These are phyloP conservation scores for Ophioninae sp. DNA, from an alignment of 2,888 invertebrate genomes.

Conservation along the genomic window DNA sequence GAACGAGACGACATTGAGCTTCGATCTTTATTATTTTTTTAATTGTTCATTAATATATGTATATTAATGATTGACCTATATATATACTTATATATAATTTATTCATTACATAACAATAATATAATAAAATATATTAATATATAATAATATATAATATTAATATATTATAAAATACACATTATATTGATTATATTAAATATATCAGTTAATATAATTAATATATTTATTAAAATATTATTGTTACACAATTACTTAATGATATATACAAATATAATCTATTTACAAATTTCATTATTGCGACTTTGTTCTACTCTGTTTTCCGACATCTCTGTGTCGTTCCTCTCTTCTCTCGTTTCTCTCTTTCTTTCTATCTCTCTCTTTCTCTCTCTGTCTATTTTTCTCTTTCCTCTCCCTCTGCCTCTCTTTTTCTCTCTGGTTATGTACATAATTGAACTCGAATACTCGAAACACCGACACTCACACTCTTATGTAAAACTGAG, in stretches of 20 bases:
- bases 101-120: no score
- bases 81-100: neutral
- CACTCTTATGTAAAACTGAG: slow-evolving; percentile 56
- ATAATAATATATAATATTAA: no score
- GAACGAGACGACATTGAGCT: slow-evolving; percentile 7
- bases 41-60: neutral
- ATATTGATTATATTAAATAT: no score
- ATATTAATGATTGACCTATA: neutral
- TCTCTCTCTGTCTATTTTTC: neutral
- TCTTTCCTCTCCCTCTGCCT: neutral
- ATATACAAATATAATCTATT: no score
- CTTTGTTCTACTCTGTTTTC: neutral
- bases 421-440: slow-evolving; percentile 52
- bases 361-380: neutral
- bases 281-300: no score
- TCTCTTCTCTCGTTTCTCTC: neutral
- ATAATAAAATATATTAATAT: no score
- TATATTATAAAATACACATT: no score
- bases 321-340: slow-evolving; percentile 34
- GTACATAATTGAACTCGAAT: slow-evolving; percentile 59
- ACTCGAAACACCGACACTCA: slow-evolving; percentile 56
- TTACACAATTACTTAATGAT: no score
- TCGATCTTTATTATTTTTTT: neutral
- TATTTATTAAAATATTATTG: no score
- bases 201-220: no score